phyloP scores from a whole-genome alignment of 1,140 invertebrate genomes.

The Asobara japonica region DNA sequence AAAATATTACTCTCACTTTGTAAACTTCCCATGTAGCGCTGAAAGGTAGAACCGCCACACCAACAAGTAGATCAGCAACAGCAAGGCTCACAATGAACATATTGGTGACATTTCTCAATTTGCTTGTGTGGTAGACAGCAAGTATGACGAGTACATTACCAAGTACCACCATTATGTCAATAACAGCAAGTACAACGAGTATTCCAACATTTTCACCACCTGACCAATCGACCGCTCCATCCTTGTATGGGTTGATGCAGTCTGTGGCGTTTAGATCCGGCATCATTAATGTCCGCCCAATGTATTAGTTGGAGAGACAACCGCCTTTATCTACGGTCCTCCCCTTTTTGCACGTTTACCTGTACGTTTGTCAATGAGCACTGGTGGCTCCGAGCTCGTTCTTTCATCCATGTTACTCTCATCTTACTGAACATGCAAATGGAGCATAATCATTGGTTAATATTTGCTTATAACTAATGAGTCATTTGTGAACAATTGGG shows the following conservation, averaged over 20 bases:
- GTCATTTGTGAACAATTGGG: too few relatives aligned
- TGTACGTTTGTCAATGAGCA: conserved; percentile 7
- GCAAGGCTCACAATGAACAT: conserved; percentile 95
- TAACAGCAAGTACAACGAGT: conserved; percentile 80
- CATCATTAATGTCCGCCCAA: conserved; percentile 46
- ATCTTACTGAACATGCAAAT: conserved; percentile 1
- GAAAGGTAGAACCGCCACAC: conserved; percentile 90
- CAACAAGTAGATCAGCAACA: conserved; percentile 91
- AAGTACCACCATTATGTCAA: conserved; percentile 86
- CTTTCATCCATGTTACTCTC: conserved; percentile 29
- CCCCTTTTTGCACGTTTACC: background rate
- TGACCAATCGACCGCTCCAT: conserved; percentile 79
- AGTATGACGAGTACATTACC: conserved; percentile 93
- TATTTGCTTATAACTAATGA: background rate
- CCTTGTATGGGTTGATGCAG: conserved; percentile 75
- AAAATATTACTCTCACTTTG: conserved; percentile 70
- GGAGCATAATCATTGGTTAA: background rate
- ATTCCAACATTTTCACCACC: conserved; percentile 78
- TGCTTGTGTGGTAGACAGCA: conserved; percentile 87
- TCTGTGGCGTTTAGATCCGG: conserved; percentile 76
- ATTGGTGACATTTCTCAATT: conserved; percentile 92
- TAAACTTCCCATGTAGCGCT: conserved; percentile 90
- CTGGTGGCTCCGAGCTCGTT: background rate
- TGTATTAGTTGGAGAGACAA: conserved; percentile 29
- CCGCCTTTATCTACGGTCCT: conserved; percentile 13